phyloP scores from a whole-genome alignment of 1,140 invertebrate genomes.

The Aphis craccivora region DNA sequence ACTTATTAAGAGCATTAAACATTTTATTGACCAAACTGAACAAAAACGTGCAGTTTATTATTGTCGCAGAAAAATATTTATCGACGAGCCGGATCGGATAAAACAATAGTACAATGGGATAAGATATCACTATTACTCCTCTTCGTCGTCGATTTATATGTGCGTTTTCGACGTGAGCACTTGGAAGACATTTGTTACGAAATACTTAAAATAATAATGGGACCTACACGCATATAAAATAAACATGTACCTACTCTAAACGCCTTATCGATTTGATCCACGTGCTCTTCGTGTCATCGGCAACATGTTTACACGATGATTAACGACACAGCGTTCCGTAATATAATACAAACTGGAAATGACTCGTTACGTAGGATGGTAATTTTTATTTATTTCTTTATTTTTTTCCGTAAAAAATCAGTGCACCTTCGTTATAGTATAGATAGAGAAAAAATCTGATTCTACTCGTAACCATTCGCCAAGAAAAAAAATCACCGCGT shows the following conservation, averaged over 20 bases:
- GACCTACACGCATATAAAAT: not conserved
- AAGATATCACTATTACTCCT: not conserved
- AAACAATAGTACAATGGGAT: slow-evolving; percentile 35
- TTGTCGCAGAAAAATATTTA: slow-evolving; percentile 19
- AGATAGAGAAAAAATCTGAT: not conserved
- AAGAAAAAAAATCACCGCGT: not conserved
- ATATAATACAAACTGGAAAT: slow-evolving; percentile 39
- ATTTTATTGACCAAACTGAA: slow-evolving; percentile 13
- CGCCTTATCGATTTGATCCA: slow-evolving; percentile 50
- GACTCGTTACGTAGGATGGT: not conserved
- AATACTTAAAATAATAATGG: slow-evolving; percentile 41
- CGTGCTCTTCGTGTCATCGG: slow-evolving; percentile 12
- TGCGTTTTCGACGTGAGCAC: slow-evolving; percentile 2
- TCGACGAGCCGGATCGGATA: not conserved
- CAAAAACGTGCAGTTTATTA: slow-evolving; percentile 16
- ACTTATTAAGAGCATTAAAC: slow-evolving; percentile 38
- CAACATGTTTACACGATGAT: slow-evolving; percentile 47
- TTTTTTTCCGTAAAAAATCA: not conserved
- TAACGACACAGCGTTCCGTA: slow-evolving; percentile 2
- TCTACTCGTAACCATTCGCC: not conserved
- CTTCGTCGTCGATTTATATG: not conserved
- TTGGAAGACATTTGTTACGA: slow-evolving; percentile 37
- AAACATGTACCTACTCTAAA: not conserved
- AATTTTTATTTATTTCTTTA: not conserved
- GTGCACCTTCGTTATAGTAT: not conserved